These are phyloP conservation scores for Delphinus delphis DNA, from an alignment of 2,113 vertebrate species.

Conservation along the genomic window DNA sequence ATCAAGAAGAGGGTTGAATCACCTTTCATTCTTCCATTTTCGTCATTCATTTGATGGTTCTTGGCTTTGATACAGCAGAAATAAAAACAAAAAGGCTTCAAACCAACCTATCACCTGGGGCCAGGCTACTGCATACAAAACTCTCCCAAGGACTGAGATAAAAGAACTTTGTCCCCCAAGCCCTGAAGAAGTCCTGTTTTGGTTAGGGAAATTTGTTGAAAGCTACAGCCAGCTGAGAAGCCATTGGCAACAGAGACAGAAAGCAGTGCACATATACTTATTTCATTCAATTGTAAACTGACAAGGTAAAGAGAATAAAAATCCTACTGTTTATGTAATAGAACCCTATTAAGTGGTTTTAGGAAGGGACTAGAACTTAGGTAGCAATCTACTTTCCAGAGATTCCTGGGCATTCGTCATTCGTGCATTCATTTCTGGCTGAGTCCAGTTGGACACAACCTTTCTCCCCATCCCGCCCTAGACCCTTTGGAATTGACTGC, in stretches of 20 bases:
- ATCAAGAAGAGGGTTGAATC: neutral
- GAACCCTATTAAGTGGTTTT: neutral
- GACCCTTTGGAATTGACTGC: neutral
- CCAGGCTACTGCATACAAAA: neutral
- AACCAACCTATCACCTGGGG: neutral
- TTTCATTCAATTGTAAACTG: neutral
- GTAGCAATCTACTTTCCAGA: neutral
- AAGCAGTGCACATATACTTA: neutral
- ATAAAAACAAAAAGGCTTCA: neutral
- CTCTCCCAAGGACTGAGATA: neutral
- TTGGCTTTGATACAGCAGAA: conserved; percentile 42
- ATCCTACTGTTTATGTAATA: neutral
- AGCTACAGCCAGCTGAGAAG: neutral
- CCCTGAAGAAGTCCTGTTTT: neutral
- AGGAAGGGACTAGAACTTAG: neutral
- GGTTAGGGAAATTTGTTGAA: neutral
- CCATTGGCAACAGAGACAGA: neutral
- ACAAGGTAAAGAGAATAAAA: neutral
- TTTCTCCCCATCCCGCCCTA: neutral
- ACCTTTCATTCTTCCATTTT: neutral
- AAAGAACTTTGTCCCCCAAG: neutral
- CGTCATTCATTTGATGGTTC: neutral
- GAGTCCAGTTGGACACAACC: neutral
- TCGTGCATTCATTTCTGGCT: neutral
- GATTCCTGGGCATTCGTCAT: neutral